Evolutionary conservation across 2,888 invertebrate species (phyloP).

Genomic region (Serripes groenlandicus): DNA sequence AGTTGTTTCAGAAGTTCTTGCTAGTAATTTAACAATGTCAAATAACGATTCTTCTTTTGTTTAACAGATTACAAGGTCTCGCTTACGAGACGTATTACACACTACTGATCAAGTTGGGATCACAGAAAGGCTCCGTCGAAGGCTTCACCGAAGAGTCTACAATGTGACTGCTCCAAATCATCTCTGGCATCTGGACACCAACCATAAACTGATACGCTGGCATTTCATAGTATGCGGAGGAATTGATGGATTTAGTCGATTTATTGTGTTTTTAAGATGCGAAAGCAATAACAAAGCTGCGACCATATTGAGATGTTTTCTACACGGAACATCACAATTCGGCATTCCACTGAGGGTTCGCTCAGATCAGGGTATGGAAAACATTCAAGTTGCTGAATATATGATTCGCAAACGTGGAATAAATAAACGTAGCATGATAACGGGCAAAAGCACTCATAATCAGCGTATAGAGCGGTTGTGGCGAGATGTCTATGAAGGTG

Average conservation of each 20-base stretch:
- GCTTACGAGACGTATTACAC: conserved; percentile 13
- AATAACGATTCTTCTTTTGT: too few species aligned
- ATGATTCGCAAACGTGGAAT: conserved; percentile 38
- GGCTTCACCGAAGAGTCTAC: conserved; percentile 38
- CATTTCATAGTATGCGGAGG: conserved; percentile 55
- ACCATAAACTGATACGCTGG: conserved; percentile 62
- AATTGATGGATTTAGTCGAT: conserved; percentile 52
- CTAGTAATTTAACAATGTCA: too few species aligned
- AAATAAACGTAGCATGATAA: conserved; percentile 47
- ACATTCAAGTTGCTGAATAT: conserved; percentile 38
- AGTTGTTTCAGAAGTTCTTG: too few species aligned
- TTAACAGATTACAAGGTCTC: not conserved
- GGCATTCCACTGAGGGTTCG: conserved; percentile 33
- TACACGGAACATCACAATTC: conserved; percentile 6
- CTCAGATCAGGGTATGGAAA: conserved; percentile 50
- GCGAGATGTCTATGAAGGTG: conserved; percentile 55
- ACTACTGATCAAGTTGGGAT: conserved; percentile 33
- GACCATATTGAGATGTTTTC: conserved; percentile 44
- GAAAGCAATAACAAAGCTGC: conserved; percentile 48
- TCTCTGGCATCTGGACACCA: conserved; percentile 60
- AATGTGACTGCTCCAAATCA: conserved; percentile 39
- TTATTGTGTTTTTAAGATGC: conserved; percentile 41
- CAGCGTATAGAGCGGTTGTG: conserved; percentile 41
- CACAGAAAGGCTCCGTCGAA: conserved; percentile 22
- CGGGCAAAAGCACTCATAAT: conserved; percentile 41